phyloP scores from a whole-genome alignment of 2,113 vertebrate species.

The Elaphurus davidianus region DNA sequence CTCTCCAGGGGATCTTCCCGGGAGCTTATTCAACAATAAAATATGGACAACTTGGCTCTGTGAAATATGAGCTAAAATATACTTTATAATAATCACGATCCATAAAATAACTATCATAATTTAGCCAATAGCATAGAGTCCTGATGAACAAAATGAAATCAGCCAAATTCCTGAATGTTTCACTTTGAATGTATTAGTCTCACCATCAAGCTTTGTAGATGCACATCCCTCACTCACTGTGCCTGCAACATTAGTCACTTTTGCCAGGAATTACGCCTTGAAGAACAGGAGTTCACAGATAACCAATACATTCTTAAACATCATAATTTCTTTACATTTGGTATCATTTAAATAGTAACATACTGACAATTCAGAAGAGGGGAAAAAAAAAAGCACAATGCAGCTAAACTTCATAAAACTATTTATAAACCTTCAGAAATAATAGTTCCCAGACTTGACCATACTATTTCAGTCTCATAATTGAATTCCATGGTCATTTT shows the following conservation, averaged over 20 bases:
- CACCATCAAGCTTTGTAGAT: constrained; percentile 48
- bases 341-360: constrained; percentile 76
- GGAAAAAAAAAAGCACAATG: constrained; percentile 50
- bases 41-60: not conserved
- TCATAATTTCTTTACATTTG: constrained; percentile 72
- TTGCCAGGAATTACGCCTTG: constrained; percentile 75
- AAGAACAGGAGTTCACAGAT: constrained; percentile 72
- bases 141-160: constrained; percentile 24
- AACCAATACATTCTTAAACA: constrained; percentile 72
- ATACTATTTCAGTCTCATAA: constrained; percentile 57
- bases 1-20: not conserved
- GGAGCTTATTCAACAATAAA: constrained; percentile 36
- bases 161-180: constrained; percentile 52
- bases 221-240: constrained; percentile 51
- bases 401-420: constrained; percentile 43
- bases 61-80: not conserved
- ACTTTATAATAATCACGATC: not conserved
- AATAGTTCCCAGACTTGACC: constrained; percentile 29
- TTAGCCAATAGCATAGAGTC: not conserved
- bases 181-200: constrained; percentile 43
- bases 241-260: constrained; percentile 75
- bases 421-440: constrained; percentile 51
- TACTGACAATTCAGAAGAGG: constrained; percentile 65
- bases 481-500: constrained; percentile 47
- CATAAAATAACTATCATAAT: not conserved